phyloP scores from a whole-genome alignment of 2,888 invertebrate genomes.

The Andrena fulva region DNA sequence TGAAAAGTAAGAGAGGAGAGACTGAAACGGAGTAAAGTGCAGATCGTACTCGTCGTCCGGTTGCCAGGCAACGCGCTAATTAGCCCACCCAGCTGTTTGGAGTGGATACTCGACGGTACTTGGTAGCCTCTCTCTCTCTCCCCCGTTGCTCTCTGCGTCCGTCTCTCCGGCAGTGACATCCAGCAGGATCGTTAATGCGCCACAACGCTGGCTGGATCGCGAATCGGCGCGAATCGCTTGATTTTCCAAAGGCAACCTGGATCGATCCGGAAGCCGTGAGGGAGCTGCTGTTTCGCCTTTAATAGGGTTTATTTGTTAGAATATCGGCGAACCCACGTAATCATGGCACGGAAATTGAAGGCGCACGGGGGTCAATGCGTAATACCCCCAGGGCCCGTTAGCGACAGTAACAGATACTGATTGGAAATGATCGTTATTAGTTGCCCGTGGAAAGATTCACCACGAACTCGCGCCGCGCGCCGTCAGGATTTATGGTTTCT shows the following conservation, averaged over 20 bases:
- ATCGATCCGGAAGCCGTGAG: slow-evolving; percentile 32
- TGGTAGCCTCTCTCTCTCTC: slow-evolving; percentile 77
- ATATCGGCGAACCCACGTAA: slow-evolving; percentile 21
- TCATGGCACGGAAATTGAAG: slow-evolving; percentile 52
- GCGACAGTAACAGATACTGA: slow-evolving; percentile 40
- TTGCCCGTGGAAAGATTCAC: slow-evolving; percentile 13
- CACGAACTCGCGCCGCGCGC: not conserved
- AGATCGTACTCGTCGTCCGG: slow-evolving; percentile 81
- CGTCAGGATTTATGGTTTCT: slow-evolving; percentile 18
- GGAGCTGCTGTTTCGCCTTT: not conserved
- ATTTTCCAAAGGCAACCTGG: slow-evolving; percentile 17
- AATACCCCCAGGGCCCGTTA: not conserved
- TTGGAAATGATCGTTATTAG: slow-evolving; percentile 50
- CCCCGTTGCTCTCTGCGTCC: slow-evolving; percentile 58
- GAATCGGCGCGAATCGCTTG: slow-evolving; percentile 10
- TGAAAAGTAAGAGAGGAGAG: slow-evolving; percentile 59
- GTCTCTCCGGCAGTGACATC: slow-evolving; percentile 72
- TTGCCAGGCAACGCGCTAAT: slow-evolving; percentile 84
- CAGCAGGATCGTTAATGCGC: slow-evolving; percentile 70
- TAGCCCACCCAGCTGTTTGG: slow-evolving; percentile 84
- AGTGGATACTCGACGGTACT: slow-evolving; percentile 84
- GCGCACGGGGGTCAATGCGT: slow-evolving; percentile 17
- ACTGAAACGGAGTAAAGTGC: slow-evolving; percentile 76
- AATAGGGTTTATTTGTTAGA: slow-evolving; percentile 35
- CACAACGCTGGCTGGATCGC: slow-evolving; percentile 20